Base-by-base conservation (phyloP, 2,113 vertebrate species). In the Platysternon megacephalum region DNA sequence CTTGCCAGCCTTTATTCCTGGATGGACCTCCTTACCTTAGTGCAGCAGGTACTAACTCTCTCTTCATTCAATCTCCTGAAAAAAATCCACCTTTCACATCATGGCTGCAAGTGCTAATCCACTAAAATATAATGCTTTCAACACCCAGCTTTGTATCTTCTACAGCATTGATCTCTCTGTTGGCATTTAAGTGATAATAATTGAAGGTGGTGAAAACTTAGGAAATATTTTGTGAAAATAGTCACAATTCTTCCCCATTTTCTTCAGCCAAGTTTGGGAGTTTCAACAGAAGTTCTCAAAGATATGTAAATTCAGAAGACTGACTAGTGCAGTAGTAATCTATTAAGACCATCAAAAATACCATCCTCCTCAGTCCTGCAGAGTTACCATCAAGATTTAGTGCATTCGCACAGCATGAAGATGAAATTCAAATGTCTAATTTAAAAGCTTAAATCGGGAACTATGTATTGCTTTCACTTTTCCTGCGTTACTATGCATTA, bases 351-450 rank as follows among this genome's bases (percentile, higher is more conserved):
- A 56, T 80, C 48, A 83, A 8, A 93, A 85, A 29, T 87, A 56
- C 68, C 76, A 93, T 87, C 44, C 56, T 85, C 46, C 42, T 76
- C 29, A 87, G 42, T 56, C 79, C 80, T 82, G n/a, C 13, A 21
- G 19, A 74, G 48, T 80, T 93, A 76, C 53, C 55, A 11, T 84
- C 79, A n/a, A 26, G 46, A 42, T 87, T 93, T 87, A 93, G 85
- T 89, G 48, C 28, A 87, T 61, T 93, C 58, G 49, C 51, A 92
- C 46, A 89, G 74, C 24, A 93, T 29, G 35, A 82, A 79, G 80
- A 68, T 94, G 89, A 93, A 88, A 86, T 89, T 91, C 85, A 68
- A 84, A 87, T 68, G 56, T 89, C 87, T 87, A 87, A 87, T 48
- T 58, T 68, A 68, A 91, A 89, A 94, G 32, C 52, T 52, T 89